A percentile compares a stretch with the other conserved stretches of the same genome.
phyloP scores from a whole-genome alignment of 2,113 vertebrate species.

The Dicaeum eximium region DNA sequence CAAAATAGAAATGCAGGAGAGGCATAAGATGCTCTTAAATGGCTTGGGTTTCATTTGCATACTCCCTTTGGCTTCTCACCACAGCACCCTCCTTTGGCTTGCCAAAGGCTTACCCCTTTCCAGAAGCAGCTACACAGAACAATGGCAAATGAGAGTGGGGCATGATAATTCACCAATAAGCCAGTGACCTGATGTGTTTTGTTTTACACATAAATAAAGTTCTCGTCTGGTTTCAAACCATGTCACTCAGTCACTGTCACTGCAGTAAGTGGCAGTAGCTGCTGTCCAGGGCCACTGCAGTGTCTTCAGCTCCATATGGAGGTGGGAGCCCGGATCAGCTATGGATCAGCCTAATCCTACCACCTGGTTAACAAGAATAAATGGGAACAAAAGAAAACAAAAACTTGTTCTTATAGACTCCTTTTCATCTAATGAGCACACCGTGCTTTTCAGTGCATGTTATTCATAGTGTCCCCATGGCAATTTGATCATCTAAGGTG shows the following conservation, averaged over 20 bases:
- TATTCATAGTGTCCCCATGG: not conserved
- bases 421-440: not conserved
- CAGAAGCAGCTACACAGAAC: not conserved
- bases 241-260: not conserved
- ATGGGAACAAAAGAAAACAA: not conserved
- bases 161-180: not conserved
- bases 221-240: not conserved
- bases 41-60: not conserved
- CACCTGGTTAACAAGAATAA: not conserved
- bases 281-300: not conserved
- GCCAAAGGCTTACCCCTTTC: not conserved
- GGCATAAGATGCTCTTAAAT: not conserved
- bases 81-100: not conserved
- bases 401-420: not conserved
- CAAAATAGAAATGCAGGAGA: not conserved
- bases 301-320: rapidly evolving
- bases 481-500: not conserved
- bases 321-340: not conserved
- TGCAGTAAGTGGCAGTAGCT: not conserved
- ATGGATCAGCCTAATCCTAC: not conserved
- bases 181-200: rapidly evolving
- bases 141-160: not conserved
- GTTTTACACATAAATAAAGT: not conserved
- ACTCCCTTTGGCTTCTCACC: not conserved
- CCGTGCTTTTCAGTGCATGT: not conserved